Percentiles rank a stretch among this genome's conserved stretches.
Evolutionary conservation across 1,140 invertebrate species (phyloP).

Genomic region (Sipha flava): DNA sequence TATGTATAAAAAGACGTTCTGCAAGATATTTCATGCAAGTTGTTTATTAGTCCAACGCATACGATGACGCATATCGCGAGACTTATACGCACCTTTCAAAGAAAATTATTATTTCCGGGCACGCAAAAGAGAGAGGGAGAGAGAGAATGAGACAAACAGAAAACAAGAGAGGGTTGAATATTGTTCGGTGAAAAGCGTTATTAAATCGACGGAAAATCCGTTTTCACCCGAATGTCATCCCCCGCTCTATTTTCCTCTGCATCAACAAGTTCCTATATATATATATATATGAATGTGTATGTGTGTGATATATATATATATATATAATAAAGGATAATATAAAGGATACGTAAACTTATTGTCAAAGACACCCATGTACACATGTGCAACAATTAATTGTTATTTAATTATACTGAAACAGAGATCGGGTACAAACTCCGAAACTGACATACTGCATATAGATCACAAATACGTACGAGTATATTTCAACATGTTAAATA

Average conservation of each 20-base stretch:
- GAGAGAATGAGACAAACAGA: too few relatives aligned
- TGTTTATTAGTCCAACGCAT: too few relatives aligned
- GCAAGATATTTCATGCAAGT: too few relatives aligned
- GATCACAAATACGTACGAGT: too few relatives aligned
- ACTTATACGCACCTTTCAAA: not conserved
- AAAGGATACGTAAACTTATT: not conserved
- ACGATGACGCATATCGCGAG: not conserved
- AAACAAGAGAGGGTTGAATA: not conserved
- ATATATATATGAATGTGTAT: too few relatives aligned
- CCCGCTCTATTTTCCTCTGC: not conserved
- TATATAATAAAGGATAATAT: too few relatives aligned
- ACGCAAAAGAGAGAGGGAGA: too few relatives aligned
- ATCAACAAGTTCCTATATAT: not conserved
- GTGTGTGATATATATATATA: too few relatives aligned
- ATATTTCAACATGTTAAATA: too few relatives aligned
- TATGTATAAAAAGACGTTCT: too few relatives aligned
- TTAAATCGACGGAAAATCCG: not conserved
- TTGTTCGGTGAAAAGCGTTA: not conserved
- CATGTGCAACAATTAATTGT: not conserved
- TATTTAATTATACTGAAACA: not conserved
- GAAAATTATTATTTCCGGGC: not conserved
- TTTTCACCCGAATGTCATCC: not conserved
- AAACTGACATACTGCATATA: too few relatives aligned
- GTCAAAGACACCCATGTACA: not conserved
- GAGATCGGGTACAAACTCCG: not conserved